Conservation (phyloP, 2,888 invertebrate genomes). For the Himalopsyche kuldschensis region DNA sequence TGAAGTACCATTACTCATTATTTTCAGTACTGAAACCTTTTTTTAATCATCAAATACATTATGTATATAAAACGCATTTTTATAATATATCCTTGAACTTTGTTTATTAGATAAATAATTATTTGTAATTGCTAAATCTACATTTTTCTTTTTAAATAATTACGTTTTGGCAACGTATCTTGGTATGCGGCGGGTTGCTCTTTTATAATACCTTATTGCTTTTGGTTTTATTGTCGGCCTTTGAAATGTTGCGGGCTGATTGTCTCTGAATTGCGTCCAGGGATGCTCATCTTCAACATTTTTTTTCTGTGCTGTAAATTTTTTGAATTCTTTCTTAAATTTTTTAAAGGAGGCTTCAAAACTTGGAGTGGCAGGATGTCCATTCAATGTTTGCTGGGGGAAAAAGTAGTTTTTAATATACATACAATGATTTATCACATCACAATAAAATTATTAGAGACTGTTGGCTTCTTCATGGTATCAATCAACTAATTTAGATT, state of each 20-base stretch:
- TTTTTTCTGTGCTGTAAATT: conserved; percentile 44
- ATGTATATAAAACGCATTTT: no score
- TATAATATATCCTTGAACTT: no score
- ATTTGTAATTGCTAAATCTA: neutral
- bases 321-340: conserved; percentile 55
- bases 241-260: conserved; percentile 51
- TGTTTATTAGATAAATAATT: no score
- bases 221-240: conserved; percentile 45
- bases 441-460: no score
- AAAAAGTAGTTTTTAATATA: neutral
- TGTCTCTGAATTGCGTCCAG: conserved; percentile 64
- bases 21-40: no score
- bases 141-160: neutral
- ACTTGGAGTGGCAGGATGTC: conserved; percentile 39
- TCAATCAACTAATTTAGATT: no score
- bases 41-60: no score
- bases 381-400: neutral
- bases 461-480: no score
- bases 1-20: no score
- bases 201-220: conserved; percentile 48
- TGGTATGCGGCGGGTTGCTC: conserved; percentile 40
- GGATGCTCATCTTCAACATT: conserved; percentile 59
- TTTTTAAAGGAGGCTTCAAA: conserved; percentile 54
- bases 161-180: conserved; percentile 30
- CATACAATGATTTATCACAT: no score